phyloP scores from a whole-genome alignment of 1,140 invertebrate species.

The Campoletis sonorensis region DNA sequence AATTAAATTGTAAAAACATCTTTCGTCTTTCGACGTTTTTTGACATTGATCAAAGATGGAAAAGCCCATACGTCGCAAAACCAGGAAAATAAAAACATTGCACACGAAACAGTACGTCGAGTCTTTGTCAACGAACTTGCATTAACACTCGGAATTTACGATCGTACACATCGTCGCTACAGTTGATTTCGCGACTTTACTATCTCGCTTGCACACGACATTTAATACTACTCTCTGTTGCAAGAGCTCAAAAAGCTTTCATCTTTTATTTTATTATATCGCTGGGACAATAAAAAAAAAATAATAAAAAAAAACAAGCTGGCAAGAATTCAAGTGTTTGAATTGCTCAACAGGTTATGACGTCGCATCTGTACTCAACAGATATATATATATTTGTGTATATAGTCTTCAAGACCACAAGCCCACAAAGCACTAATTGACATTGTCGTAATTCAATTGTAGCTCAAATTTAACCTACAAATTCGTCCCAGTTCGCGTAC shows the following conservation, averaged over 20 bases:
- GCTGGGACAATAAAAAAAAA: not conserved
- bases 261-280: not conserved
- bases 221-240: not conserved
- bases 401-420: not conserved
- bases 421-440: constrained; percentile 4
- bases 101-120: not conserved
- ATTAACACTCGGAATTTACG: constrained; percentile 14
- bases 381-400: not conserved
- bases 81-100: not conserved
- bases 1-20: not conserved
- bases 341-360: constrained; percentile 12
- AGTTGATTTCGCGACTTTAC: not conserved
- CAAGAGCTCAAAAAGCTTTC: constrained; percentile 4
- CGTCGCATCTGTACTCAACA: not conserved
- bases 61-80: not conserved
- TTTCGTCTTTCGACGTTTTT: not conserved
- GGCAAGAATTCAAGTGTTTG: constrained; percentile 3
- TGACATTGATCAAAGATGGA: not conserved
- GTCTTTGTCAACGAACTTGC: not conserved
- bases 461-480: not conserved
- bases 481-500: not conserved
- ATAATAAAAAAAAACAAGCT: not conserved
- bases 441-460: constrained; percentile 5
- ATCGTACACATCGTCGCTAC: not conserved
- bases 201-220: not conserved